A percentile compares a stretch with the other conserved stretches of the same genome.
Conservation (phyloP, 2,888 invertebrate genomes). For the Cryptosula pallasiana region DNA sequence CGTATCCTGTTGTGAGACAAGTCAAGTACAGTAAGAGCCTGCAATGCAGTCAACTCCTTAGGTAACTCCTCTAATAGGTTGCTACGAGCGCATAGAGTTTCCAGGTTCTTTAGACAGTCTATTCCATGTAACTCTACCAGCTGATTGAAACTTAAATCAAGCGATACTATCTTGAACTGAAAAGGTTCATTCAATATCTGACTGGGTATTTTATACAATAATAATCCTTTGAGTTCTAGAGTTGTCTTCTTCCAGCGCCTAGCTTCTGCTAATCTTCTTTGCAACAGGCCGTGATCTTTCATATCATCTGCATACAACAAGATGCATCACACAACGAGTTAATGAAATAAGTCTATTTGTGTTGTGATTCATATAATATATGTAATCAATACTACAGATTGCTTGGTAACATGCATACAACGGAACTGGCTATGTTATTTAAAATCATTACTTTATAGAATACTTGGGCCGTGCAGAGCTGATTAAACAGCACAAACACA, state of each 20-base stretch:
- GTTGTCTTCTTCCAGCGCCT: constrained; percentile 25
- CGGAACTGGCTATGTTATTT: too few relatives aligned
- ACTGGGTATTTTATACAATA: background rate
- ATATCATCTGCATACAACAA: background rate
- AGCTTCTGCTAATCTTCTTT: constrained; percentile 1
- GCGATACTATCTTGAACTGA: background rate
- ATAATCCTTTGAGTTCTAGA: constrained; percentile 1
- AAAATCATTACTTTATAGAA: too few relatives aligned
- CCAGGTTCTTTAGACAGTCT: background rate
- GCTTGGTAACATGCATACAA: too few relatives aligned
- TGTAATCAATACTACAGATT: too few relatives aligned
- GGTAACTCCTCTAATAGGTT: background rate
- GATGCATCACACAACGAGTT: too few relatives aligned
- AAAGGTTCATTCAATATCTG: background rate
- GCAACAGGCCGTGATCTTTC: background rate
- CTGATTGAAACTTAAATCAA: constrained; percentile 25
- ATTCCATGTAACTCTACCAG: background rate
- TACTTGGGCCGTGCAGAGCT: too few relatives aligned
- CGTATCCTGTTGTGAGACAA: constrained; percentile 25
- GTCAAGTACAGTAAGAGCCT: constrained; percentile 19
- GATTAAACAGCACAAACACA: too few relatives aligned
- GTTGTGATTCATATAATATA: too few relatives aligned
- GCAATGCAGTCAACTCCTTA: background rate
- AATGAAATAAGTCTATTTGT: too few relatives aligned
- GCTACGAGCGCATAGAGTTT: background rate